phyloP scores from a whole-genome alignment of 2,113 vertebrate genomes.

The Manacus vitellinus region DNA sequence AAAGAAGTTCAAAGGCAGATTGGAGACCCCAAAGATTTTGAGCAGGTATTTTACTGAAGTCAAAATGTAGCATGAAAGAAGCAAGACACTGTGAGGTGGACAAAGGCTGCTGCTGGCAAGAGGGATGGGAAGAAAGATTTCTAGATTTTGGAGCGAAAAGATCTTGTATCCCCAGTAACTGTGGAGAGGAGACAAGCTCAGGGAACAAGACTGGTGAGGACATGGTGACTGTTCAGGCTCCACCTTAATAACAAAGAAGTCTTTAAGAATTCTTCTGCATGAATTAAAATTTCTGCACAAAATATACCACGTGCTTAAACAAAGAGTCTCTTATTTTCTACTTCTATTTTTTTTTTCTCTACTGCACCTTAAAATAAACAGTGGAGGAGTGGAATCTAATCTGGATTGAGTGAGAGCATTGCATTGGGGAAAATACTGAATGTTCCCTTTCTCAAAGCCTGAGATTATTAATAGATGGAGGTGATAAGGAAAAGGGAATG shows the following conservation, averaged over 20 bases:
- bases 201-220: not conserved
- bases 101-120: not conserved
- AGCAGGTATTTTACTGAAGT: not conserved
- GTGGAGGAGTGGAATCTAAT: not conserved
- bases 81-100: not conserved
- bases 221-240: not conserved
- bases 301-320: not conserved
- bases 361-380: conserved; percentile 32
- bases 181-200: not conserved
- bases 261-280: conserved; percentile 32
- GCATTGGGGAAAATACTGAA: conserved; percentile 34
- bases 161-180: not conserved
- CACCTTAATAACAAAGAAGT: conserved; percentile 44
- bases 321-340: conserved; percentile 33
- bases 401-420: not conserved
- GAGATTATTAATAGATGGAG: not conserved
- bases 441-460: not conserved
- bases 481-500: not conserved
- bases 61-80: not conserved
- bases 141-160: not conserved
- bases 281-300: conserved; percentile 22
- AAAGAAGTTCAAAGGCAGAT: not conserved
- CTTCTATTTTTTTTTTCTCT: not conserved
- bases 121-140: not conserved
- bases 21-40: not conserved